These are phyloP conservation scores for Hydroisotoma schaefferi DNA, from an alignment of 2,888 invertebrate genomes.

Conservation along the genomic window DNA sequence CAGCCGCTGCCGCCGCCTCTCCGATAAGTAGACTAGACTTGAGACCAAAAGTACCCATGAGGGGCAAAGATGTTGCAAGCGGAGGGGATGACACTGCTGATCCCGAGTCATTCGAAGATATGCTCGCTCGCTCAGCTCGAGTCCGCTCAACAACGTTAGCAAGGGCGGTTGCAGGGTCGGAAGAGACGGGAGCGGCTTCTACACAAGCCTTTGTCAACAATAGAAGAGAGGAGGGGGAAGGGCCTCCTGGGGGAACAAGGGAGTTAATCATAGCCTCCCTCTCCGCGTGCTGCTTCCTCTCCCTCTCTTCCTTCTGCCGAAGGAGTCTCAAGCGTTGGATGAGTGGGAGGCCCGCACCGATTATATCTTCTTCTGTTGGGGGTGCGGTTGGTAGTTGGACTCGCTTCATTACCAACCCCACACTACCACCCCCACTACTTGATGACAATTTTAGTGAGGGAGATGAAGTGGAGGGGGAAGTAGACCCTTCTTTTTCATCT, in stretches of 20 bases:
- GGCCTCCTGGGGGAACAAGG: conserved; percentile 48
- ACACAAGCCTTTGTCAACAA: neutral
- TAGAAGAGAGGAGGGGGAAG: neutral
- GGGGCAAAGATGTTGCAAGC: conserved; percentile 14
- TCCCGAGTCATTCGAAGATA: conserved; percentile 33
- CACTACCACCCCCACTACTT: conserved; percentile 9
- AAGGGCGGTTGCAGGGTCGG: neutral
- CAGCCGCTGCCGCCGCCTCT: conserved; percentile 31
- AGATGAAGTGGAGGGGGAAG: conserved; percentile 39
- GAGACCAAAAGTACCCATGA: conserved; percentile 23
- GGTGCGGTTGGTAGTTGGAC: conserved; percentile 24
- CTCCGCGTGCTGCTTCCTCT: conserved; percentile 54
- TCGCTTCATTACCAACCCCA: conserved; percentile 23
- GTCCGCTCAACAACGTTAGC: neutral
- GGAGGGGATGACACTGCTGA: conserved; percentile 34
- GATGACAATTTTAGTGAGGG: conserved; percentile 30
- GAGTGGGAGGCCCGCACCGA: conserved; percentile 79
- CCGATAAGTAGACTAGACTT: conserved; percentile 24
- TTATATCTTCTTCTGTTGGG: conserved; percentile 56
- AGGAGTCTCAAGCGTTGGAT: conserved; percentile 71
- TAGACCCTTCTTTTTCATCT: conserved; percentile 49
- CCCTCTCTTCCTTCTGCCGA: conserved; percentile 75
- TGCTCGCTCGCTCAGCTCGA: conserved; percentile 30
- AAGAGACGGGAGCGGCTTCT: conserved; percentile 8
- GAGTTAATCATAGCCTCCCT: conserved; percentile 55